These are phyloP conservation scores for Silurus glanis DNA, from an alignment of 2,113 vertebrate species.

Conservation along the genomic window DNA sequence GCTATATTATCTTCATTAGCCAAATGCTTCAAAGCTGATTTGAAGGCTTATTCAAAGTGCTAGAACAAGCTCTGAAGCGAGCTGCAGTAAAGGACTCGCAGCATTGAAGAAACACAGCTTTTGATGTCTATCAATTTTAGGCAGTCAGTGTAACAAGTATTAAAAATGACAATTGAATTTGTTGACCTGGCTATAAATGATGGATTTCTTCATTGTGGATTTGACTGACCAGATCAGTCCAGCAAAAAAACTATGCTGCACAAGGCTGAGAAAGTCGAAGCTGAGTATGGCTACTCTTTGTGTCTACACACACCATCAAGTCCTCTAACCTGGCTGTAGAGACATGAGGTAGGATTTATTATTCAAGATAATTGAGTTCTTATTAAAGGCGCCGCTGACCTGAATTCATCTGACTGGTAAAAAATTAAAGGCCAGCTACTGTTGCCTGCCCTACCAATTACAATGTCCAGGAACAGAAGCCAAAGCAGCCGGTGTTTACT, in stretches of 20 bases:
- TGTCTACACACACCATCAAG: background rate
- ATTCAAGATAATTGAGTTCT: constrained; percentile 50
- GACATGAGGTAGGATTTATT: constrained; percentile 45
- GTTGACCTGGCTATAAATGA: background rate
- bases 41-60: background rate
- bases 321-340: constrained; percentile 19
- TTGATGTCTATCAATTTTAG: background rate
- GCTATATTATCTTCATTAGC: background rate
- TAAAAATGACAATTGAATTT: background rate
- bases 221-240: background rate
- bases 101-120: background rate
- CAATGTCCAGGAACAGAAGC: constrained; percentile 21
- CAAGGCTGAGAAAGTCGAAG: background rate
- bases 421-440: constrained; percentile 49
- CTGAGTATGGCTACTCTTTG: background rate
- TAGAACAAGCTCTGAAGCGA: background rate
- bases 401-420: constrained; percentile 47
- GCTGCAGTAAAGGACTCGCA: background rate
- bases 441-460: constrained; percentile 25
- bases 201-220: background rate
- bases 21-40: background rate
- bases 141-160: background rate
- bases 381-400: constrained; percentile 47
- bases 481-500: constrained; percentile 21
- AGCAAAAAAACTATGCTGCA: background rate